phyloP scores from a whole-genome alignment of 1,140 invertebrate species.

The Drosophila azteca region DNA sequence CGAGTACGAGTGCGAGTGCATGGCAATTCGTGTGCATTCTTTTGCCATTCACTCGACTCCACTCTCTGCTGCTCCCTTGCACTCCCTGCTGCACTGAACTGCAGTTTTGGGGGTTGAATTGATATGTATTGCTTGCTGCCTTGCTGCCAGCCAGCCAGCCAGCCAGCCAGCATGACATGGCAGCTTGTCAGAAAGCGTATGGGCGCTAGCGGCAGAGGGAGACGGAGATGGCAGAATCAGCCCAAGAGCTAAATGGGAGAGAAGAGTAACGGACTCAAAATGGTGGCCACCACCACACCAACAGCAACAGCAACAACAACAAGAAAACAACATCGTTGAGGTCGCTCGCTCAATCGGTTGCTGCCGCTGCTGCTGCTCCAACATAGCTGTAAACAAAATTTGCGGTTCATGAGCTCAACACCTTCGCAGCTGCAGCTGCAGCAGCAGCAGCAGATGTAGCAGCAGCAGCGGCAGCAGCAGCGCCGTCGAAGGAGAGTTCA shows the following conservation, averaged over 20 bases:
- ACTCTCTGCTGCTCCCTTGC: constrained; percentile 4
- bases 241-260: constrained; percentile 16
- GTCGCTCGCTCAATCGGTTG: constrained; percentile 35
- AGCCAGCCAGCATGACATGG: constrained; percentile 16
- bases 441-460: constrained; percentile 15
- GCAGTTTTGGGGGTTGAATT: constrained; percentile 53
- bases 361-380: constrained; percentile 9
- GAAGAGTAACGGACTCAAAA: constrained; percentile 64
- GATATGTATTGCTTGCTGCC: constrained; percentile 27
- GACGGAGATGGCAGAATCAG: not conserved
- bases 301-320: too few relatives aligned
- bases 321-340: constrained; percentile 64
- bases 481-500: constrained; percentile 10
- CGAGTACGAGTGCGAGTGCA: constrained; percentile 22
- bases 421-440: constrained; percentile 54
- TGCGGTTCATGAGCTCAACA: constrained; percentile 80
- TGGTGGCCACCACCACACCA: constrained; percentile 77
- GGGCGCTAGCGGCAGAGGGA: constrained; percentile 4
- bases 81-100: constrained; percentile 12
- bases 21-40: constrained; percentile 51
- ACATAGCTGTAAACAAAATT: constrained; percentile 75
- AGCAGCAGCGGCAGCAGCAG: constrained; percentile 33
- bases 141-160: constrained; percentile 35
- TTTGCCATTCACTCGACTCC: constrained; percentile 29
- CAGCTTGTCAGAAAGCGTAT: constrained; percentile 14